Conservation (phyloP, 2,113 vertebrate species). For the Zosterops hypoxanthus region DNA sequence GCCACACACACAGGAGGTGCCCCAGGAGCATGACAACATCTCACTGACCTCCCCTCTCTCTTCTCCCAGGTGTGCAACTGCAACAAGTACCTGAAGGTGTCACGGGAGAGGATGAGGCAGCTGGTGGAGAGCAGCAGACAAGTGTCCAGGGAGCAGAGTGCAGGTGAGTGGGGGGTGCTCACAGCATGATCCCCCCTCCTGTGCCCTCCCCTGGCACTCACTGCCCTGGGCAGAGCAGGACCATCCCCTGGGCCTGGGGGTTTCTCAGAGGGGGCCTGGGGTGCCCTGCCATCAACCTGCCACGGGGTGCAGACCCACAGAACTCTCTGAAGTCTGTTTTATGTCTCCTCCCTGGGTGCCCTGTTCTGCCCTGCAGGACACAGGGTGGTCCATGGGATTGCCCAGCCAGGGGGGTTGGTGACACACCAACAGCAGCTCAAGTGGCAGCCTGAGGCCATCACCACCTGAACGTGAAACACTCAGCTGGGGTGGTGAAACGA, state of each 20-base stretch:
- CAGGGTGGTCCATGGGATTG: background rate
- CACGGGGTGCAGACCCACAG: accelerated
- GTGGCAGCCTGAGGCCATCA: background rate
- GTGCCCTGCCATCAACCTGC: background rate
- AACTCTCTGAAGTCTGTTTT: accelerated
- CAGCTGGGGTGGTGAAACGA: background rate
- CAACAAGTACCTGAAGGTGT: conserved; percentile 80
- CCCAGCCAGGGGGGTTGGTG: background rate
- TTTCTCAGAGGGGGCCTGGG: background rate
- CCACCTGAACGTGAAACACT: background rate
- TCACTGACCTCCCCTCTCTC: background rate
- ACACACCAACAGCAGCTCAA: background rate
- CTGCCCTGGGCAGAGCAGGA: accelerated
- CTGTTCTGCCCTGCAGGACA: background rate
- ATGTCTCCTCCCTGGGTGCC: background rate
- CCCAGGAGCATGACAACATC: accelerated
- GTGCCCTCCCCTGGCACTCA: background rate
- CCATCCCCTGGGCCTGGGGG: accelerated
- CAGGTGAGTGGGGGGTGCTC: background rate
- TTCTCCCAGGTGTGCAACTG: conserved; percentile 81
- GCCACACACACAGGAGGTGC: background rate
- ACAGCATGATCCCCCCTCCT: accelerated
- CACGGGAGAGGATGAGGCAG: conserved; percentile 74
- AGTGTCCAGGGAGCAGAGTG: accelerated
- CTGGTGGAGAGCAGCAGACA: conserved; percentile 69